Percentiles rank a stretch among this genome's conserved stretches.
Evolutionary conservation across 2,797 vertebrate species (phyloP).

Genomic region (Eleutherodactylus coqui): DNA sequence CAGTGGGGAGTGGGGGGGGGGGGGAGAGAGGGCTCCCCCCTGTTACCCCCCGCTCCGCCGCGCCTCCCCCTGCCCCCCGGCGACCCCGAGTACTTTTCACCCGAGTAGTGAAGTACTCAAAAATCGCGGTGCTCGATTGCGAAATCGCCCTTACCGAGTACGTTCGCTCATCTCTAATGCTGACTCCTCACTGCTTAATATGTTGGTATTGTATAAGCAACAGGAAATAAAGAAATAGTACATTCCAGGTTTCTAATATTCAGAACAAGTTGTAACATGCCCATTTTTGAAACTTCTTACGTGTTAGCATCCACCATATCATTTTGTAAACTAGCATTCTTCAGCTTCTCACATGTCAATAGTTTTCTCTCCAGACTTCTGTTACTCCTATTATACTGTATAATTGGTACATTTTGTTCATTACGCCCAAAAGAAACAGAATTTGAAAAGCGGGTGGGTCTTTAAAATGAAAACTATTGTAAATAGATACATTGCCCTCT

Average conservation of each 20-base stretch:
- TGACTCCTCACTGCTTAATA: neutral
- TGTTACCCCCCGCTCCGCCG: too few species aligned
- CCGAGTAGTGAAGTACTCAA: too few species aligned
- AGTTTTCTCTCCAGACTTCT: neutral
- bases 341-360: neutral
- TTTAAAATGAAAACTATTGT: slow-evolving; percentile 37
- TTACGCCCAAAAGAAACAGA: slow-evolving; percentile 30
- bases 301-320: neutral
- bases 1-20: too few species aligned
- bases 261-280: neutral
- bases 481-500: slow-evolving; percentile 44
- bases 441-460: slow-evolving; percentile 31
- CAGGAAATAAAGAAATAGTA: neutral
- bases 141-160: too few species aligned
- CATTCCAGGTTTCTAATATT: neutral
- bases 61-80: too few species aligned
- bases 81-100: too few species aligned
- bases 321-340: neutral
- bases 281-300: neutral
- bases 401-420: slow-evolving; percentile 49
- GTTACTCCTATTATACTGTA: slow-evolving; percentile 11
- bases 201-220: neutral
- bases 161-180: too few species aligned
- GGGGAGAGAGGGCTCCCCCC: too few species aligned
- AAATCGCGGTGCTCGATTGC: too few species aligned